Base-by-base conservation (phyloP, 2,797 vertebrate genomes). In the Onychomys arenicola region DNA sequence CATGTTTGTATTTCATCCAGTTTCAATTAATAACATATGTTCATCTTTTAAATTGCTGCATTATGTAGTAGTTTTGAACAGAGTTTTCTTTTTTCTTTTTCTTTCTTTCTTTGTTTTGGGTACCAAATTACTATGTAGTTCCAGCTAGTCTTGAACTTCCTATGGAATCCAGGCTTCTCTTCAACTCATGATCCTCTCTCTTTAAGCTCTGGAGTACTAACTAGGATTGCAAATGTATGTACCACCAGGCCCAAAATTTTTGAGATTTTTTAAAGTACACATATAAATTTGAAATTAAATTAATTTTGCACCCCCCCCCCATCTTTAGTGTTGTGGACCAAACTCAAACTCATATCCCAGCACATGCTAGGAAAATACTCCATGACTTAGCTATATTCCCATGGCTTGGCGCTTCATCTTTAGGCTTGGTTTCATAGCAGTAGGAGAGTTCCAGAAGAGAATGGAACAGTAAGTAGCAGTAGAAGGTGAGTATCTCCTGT, bases 221-320 rank as follows among this genome's bases (percentile, higher is more conserved):
- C 34, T 49, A 59, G 32, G 23, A 78, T 90, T 78, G 46, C 3
- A 4, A 32, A 14, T 40, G 21, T 49, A 34, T 89, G 61, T 14
- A 69, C 63, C 9, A 16, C 32, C 40, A 77, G 59, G 6, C 69
- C 34, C 40, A 63, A 37, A 11, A 5, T 0, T 8, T 52, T 46
- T 46, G 37, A 14, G 3, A 6, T 92, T 90, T 92, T 92, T 92
- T 67, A 88, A 84, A 76, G 32, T 59, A 57, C 69, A 80, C 25
- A 59, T 77, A 49, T 40, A 59, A 46, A 63, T 6, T 83, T 90
- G 77, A 96, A 91, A 32, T 90, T 46, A 93, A 88, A 87, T 87
- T 87, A 90, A 49, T 34, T 46, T 49, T 84, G 40, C 6, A 55
- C 14, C 3, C 19, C 29, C 0, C 29, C 16, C 1, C 17, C 10